Conservation (phyloP, 2,113 vertebrate species). For the Psilopogon haemacephalus region DNA sequence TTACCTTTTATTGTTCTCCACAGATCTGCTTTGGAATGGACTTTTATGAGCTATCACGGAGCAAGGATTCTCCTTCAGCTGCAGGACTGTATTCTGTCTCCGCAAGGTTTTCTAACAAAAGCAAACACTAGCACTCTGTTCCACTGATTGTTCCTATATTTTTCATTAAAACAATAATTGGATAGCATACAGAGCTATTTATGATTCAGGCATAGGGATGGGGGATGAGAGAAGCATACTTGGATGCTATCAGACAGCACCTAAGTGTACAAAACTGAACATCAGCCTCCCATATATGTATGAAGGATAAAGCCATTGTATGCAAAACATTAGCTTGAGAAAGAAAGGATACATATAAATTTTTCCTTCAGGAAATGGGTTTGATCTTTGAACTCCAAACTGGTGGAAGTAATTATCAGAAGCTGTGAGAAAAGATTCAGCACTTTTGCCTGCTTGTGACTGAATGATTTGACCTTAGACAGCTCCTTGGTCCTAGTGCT, state of each 20-base stretch:
- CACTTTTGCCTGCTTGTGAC: background rate
- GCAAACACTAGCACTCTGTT: background rate
- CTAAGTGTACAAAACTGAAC: background rate
- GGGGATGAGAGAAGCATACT: background rate
- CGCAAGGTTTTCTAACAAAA: background rate
- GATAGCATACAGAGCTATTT: background rate
- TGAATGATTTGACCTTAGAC: background rate
- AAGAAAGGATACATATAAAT: background rate
- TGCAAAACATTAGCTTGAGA: background rate
- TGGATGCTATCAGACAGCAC: background rate
- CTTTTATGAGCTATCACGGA: background rate
- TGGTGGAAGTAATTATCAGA: background rate
- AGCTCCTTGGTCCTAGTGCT: background rate
- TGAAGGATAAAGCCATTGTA: rapidly evolving
- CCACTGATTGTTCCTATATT: background rate
- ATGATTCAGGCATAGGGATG: background rate
- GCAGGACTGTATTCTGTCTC: background rate
- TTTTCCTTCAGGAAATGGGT: background rate
- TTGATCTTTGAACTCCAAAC: background rate
- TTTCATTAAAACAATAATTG: background rate
- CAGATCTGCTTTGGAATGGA: background rate
- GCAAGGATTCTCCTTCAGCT: background rate
- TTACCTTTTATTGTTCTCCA: background rate
- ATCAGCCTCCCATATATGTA: background rate
- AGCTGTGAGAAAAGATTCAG: background rate